Percentiles rank a stretch among this genome's conserved stretches.
Conservation (phyloP, 2,113 vertebrate genomes). For the Lophotis ruficrista region DNA sequence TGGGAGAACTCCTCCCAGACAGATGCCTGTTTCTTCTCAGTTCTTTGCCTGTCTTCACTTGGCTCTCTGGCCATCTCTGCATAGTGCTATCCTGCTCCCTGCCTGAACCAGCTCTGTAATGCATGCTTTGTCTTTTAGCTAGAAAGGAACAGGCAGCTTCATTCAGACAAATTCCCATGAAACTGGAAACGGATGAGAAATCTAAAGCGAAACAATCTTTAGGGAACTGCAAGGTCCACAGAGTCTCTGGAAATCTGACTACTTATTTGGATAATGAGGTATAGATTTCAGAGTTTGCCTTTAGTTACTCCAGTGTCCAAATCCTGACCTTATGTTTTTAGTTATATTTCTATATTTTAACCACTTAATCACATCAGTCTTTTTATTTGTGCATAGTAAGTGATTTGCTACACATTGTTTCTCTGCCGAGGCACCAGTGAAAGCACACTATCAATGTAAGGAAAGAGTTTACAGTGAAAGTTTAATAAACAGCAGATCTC, state of each 20-base stretch:
- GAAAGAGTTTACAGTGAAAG: neutral
- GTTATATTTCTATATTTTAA: neutral
- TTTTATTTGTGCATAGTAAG: neutral
- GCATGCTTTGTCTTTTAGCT: neutral
- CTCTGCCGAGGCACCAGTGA: neutral
- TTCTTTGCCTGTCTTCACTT: neutral
- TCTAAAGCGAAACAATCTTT: neutral
- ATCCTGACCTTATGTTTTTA: neutral
- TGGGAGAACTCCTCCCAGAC: neutral
- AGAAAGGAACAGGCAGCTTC: neutral
- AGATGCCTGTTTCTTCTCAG: neutral
- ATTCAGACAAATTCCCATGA: neutral
- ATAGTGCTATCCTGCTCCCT: neutral
- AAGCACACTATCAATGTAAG: neutral
- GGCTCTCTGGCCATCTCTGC: neutral
- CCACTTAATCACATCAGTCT: neutral
- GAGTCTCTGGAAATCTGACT: neutral
- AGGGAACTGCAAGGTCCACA: neutral
- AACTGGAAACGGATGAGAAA: constrained; percentile 12
- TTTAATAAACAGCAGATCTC: neutral
- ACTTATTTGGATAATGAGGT: neutral
- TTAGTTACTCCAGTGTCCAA: neutral
- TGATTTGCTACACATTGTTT: neutral
- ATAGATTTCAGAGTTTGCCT: neutral
- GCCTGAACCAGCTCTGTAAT: neutral